Percentiles rank a stretch among this genome's conserved stretches.
Evolutionary conservation across 2,888 invertebrate genomes (phyloP).

Genomic region (Galerucella pusilla): DNA sequence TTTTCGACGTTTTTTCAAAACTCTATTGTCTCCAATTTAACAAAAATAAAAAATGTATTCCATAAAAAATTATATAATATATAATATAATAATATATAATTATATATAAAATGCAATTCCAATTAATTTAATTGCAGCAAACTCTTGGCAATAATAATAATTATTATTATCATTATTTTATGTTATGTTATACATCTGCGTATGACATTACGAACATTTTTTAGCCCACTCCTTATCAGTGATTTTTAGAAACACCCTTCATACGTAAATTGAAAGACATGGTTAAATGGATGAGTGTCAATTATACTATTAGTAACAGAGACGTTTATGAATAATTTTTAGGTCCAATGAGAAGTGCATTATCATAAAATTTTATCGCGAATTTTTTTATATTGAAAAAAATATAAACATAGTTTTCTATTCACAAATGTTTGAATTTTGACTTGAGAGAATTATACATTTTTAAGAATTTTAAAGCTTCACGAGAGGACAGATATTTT

Average conservation of each 20-base stretch:
- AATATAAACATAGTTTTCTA: not conserved
- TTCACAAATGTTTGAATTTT: not conserved
- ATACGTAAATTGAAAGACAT: not conserved
- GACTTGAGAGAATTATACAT: not conserved
- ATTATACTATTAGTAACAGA: not conserved
- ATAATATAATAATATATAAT: no score
- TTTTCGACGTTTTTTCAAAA: no score
- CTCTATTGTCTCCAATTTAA: no score
- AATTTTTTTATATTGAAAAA: not conserved
- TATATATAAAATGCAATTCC: no score
- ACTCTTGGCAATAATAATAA: no score
- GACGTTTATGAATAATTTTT: not conserved
- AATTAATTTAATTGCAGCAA: no score
- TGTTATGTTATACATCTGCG: no score
- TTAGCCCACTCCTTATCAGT: not conserved
- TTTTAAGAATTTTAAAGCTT: not conserved
- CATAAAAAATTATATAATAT: no score
- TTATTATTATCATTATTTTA: no score
- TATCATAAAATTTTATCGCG: not conserved
- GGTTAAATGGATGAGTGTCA: not conserved
- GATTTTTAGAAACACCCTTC: not conserved
- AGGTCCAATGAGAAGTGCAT: slow-evolving; percentile 7
- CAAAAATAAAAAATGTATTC: no score
- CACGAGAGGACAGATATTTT: no score
- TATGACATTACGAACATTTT: no score